Conservation (phyloP, 2,888 invertebrate genomes). For the Elmis aenea region DNA sequence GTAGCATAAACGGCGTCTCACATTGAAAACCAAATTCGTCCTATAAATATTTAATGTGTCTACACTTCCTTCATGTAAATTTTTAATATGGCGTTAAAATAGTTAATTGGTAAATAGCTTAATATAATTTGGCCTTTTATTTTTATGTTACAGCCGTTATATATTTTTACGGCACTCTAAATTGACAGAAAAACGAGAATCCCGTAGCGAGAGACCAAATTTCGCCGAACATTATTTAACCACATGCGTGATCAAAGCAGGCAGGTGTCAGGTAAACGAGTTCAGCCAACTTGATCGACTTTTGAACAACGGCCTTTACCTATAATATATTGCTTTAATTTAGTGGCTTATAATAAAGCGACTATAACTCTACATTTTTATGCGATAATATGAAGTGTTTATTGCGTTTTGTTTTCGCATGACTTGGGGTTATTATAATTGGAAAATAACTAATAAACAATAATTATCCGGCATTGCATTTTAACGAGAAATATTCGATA, state of each 20-base stretch:
- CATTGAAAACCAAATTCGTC: too few species aligned
- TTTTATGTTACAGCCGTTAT: constrained; percentile 14
- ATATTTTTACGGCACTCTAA: constrained; percentile 40
- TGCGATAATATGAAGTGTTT: constrained; percentile 31
- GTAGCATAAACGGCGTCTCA: too few species aligned
- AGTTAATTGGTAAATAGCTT: constrained; percentile 14
- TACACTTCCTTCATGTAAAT: too few species aligned
- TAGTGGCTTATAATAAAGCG: constrained; percentile 25
- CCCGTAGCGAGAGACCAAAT: constrained; percentile 35
- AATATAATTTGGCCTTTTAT: constrained; percentile 12
- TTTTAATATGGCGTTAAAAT: too few species aligned
- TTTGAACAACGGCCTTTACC: constrained; percentile 20
- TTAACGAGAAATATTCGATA: too few species aligned
- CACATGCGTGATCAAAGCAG: constrained; percentile 36
- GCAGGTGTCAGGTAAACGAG: constrained; percentile 34
- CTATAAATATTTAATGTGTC: too few species aligned
- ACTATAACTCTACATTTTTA: constrained; percentile 27
- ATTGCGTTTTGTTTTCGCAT: constrained; percentile 30
- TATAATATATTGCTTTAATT: constrained; percentile 30
- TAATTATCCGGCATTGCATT: constrained; percentile 17
- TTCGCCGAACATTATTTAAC: constrained; percentile 33
- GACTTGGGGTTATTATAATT: constrained; percentile 19
- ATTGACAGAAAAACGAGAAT: constrained; percentile 43
- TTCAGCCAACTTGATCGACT: constrained; percentile 34
- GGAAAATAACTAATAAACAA: constrained; percentile 16